Evolutionary conservation across 1,140 invertebrate genomes (phyloP), one percentile per base, ranked within the genome.

Genomic region (Apis cerana): DNA sequence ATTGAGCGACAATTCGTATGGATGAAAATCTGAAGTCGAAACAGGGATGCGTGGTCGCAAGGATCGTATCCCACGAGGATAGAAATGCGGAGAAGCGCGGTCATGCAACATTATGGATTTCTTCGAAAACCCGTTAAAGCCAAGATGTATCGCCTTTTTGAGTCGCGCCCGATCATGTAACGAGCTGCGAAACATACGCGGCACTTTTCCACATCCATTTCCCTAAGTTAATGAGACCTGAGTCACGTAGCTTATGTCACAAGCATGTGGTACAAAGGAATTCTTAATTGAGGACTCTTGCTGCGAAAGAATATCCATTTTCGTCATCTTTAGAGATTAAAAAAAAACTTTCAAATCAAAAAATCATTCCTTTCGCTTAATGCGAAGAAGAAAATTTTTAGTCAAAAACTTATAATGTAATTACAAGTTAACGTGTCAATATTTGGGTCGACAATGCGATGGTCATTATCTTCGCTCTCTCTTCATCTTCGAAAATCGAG

Each of bases 401-500:
- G 7, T 43, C 5, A 43, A 43, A 43, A 27, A 27, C 33, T 43
- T 43, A 43, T 43, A 79, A 5, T 58, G 27, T 74, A 78, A 19
- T 12, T 43, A n/a, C 17, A 33, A 85, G 33, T 83, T 85, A 80
- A 74, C 74, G 10, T 80, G 67, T 61, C 80, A 83, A 83, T 85
- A 79, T 86, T 87, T 76, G 65, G 69, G 27, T 83, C 83, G 70
- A 84, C 67, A 85, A 86, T 80, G 61, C 52, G 58, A 54, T 61
- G 17, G 21, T 19, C 33, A 61, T 76, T 61, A 62, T n/a, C n/a
- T n/a, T n/a, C 27, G 56, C 52, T 62, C 58, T 62, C 58, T 61
- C 27, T 13, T 67, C 19, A 0, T 64, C 7, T 43, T 19, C 27
- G 64, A 10, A 56, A 74, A 71, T 52, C 27, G 33, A 69, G 7